Evolutionary conservation across 2,113 vertebrate genomes (phyloP).

Genomic region (Dissostichus mawsoni): DNA sequence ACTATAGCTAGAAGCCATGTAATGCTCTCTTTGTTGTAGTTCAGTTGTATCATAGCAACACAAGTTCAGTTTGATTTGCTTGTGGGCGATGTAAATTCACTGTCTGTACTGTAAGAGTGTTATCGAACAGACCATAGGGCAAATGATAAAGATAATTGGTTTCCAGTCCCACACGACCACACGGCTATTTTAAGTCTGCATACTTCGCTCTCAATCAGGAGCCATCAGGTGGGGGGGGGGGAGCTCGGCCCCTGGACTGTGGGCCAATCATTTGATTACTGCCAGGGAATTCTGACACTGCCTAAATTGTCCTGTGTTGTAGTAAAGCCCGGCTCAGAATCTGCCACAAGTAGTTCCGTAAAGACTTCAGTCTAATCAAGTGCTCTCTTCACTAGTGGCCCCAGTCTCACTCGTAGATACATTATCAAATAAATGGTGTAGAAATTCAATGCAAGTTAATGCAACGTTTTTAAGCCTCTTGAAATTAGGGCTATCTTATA

Average conservation of each 20-base stretch:
- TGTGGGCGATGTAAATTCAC: slow-evolving; percentile 69
- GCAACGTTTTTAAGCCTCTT: slow-evolving; percentile 21
- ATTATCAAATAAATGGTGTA: slow-evolving; percentile 29
- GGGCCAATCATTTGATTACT: slow-evolving; percentile 66
- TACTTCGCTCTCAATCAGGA: slow-evolving; percentile 56
- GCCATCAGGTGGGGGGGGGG: slow-evolving; percentile 61
- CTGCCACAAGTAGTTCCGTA: slow-evolving; percentile 37
- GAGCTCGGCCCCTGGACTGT: slow-evolving; percentile 48
- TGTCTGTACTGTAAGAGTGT: slow-evolving; percentile 68
- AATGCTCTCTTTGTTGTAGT: slow-evolving; percentile 59
- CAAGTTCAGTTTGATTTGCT: slow-evolving; percentile 59
- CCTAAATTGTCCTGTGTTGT: slow-evolving; percentile 61
- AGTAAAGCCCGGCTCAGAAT: slow-evolving; percentile 55
- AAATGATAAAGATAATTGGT: slow-evolving; percentile 78
- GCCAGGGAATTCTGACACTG: slow-evolving; percentile 65
- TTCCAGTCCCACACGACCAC: slow-evolving; percentile 53
- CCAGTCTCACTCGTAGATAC: slow-evolving; percentile 25
- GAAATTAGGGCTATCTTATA: slow-evolving; percentile 7
- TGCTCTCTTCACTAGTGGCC: slow-evolving; percentile 48
- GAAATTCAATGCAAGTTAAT: slow-evolving; percentile 47
- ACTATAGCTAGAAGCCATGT: slow-evolving; percentile 23
- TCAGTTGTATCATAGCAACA: slow-evolving; percentile 59
- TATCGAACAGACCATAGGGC: slow-evolving; percentile 73
- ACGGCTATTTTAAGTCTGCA: slow-evolving; percentile 59
- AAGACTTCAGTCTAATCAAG: slow-evolving; percentile 63